phyloP scores from a whole-genome alignment of 1,140 invertebrate species.

The Cotesia chilonis region DNA sequence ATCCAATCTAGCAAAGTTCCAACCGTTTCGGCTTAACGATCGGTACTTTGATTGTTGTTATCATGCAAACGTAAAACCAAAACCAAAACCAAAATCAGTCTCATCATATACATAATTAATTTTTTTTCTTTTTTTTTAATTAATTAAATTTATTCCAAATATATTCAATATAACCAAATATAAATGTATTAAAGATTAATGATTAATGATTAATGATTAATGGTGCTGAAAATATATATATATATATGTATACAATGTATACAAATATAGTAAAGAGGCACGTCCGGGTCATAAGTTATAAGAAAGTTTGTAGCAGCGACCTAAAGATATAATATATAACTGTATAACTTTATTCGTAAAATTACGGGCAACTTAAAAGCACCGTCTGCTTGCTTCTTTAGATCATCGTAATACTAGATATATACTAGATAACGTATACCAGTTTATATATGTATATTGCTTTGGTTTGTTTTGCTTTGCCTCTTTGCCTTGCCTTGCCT shows the following conservation, averaged over 20 bases:
- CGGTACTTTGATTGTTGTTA: slow-evolving; percentile 20
- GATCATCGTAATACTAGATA: slow-evolving; percentile 23
- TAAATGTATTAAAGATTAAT: too few species aligned
- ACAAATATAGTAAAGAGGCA: slow-evolving; percentile 17
- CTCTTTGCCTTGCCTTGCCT: too few species aligned
- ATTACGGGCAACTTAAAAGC: slow-evolving; percentile 59
- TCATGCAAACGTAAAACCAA: slow-evolving; percentile 12
- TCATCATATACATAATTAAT: background rate
- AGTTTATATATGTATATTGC: too few species aligned
- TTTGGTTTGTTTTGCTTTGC: too few species aligned
- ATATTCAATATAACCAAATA: too few species aligned
- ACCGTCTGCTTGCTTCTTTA: slow-evolving; percentile 50
- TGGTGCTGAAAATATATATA: background rate
- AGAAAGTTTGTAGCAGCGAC: slow-evolving; percentile 35
- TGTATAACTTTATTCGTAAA: slow-evolving; percentile 56
- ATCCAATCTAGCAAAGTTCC: slow-evolving; percentile 34
- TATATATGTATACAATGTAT: too few species aligned
- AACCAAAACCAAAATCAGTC: background rate
- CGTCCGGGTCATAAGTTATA: slow-evolving; percentile 33
- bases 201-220: background rate
- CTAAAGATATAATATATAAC: slow-evolving; percentile 38
- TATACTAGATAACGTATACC: background rate
- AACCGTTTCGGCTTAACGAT: slow-evolving; percentile 32
- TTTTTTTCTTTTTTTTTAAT: too few species aligned
- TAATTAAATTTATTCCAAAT: too few species aligned